These are phyloP conservation scores for Tonatia bakeri DNA, from an alignment of 2,113 vertebrate genomes.

Conservation along the genomic window DNA sequence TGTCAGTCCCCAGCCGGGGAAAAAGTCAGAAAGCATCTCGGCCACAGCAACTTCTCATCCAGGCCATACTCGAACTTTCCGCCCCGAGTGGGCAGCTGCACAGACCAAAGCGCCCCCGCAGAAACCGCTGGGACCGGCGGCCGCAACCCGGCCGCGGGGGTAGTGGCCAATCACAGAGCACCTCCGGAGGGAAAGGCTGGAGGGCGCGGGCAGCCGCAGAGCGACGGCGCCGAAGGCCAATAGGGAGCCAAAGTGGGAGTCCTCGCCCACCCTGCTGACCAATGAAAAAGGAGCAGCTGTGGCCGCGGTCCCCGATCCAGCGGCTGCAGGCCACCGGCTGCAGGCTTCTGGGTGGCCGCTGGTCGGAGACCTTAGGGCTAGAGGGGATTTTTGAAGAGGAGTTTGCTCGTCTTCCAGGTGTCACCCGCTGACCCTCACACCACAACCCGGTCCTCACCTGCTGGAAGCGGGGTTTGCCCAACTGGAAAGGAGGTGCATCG, in stretches of 20 bases:
- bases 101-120: not conserved
- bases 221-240: slow-evolving; percentile 51
- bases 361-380: slow-evolving; percentile 18
- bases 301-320: not conserved
- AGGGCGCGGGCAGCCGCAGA: not conserved
- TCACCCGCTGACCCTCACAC: not conserved
- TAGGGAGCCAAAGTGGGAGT: not conserved
- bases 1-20: not conserved
- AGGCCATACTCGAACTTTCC: slow-evolving; percentile 30
- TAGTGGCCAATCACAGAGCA: slow-evolving; percentile 69
- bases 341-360: not conserved
- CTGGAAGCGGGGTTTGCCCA: slow-evolving; percentile 88
- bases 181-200: not conserved
- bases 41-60: not conserved
- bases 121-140: not conserved
- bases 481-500: slow-evolving; percentile 85
- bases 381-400: not conserved
- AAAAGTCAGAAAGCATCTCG: slow-evolving; percentile 21
- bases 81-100: not conserved
- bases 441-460: slow-evolving; percentile 83
- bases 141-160: not conserved
- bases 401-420: not conserved
- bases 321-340: not conserved
- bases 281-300: not conserved
- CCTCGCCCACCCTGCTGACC: slow-evolving; percentile 28